These are phyloP conservation scores for Drosophila lacertosa DNA, from an alignment of 1,140 invertebrate species.

Conservation along the genomic window DNA sequence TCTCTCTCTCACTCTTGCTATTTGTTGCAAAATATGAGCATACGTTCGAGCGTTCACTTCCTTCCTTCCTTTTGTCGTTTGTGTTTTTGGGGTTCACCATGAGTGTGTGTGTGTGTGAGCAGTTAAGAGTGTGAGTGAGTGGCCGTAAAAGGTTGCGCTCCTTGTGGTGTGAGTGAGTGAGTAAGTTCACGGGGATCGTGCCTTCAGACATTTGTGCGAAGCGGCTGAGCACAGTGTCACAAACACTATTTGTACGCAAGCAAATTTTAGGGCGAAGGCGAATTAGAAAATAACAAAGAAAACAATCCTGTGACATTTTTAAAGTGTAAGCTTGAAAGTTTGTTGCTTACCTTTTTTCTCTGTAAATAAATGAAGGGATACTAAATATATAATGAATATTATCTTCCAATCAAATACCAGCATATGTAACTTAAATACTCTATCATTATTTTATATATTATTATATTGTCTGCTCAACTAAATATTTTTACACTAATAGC, in stretches of 20 bases:
- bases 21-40: conserved; percentile 77
- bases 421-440: too few species aligned
- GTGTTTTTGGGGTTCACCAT: conserved; percentile 41
- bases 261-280: not conserved
- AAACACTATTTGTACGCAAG: not conserved
- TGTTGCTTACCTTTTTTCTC: too few species aligned
- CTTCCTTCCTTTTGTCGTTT: conserved; percentile 53
- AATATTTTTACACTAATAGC: too few species aligned
- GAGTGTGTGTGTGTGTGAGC: conserved; percentile 3
- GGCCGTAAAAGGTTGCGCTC: conserved; percentile 59
- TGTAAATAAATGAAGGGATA: too few species aligned
- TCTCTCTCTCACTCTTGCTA: conserved; percentile 2
- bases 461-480: too few species aligned
- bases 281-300: not conserved
- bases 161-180: conserved; percentile 37
- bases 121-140: conserved; percentile 51
- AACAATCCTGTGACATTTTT: too few species aligned
- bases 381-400: too few species aligned
- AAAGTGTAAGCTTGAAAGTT: too few species aligned
- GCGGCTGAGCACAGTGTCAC: conserved; percentile 51
- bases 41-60: conserved; percentile 76
- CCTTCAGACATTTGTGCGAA: conserved; percentile 46
- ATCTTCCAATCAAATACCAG: too few species aligned
- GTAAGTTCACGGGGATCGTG: conserved; percentile 75
- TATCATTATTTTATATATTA: too few species aligned